Evolutionary conservation across 2,113 vertebrate species (phyloP).

Genomic region (Benitochromis conjunctus): DNA sequence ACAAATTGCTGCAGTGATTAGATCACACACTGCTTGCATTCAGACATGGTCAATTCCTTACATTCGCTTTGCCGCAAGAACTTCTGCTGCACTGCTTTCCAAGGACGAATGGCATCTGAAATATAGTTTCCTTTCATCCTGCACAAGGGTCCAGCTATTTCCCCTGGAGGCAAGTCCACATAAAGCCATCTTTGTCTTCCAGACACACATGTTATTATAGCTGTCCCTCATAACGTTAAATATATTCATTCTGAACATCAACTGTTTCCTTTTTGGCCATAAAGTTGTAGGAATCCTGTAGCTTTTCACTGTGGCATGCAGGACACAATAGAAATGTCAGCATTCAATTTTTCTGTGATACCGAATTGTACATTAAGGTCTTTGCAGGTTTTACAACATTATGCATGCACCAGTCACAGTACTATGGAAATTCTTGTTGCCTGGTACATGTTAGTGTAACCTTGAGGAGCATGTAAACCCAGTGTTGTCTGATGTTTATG

Average conservation of each 20-base stretch:
- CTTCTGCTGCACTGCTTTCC: constrained; percentile 30
- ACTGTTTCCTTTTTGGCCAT: constrained; percentile 43
- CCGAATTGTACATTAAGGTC: background rate
- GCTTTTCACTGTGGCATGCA: constrained; percentile 10
- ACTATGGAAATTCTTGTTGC: background rate
- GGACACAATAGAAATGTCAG: background rate
- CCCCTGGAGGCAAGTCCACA: constrained; percentile 52
- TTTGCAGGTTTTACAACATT: background rate
- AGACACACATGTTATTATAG: constrained; percentile 59
- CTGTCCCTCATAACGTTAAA: constrained; percentile 55
- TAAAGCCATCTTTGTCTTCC: constrained; percentile 62
- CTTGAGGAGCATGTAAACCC: background rate
- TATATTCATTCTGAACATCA: constrained; percentile 44
- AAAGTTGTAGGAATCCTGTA: constrained; percentile 4
- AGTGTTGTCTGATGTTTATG: background rate
- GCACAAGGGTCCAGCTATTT: constrained; percentile 18
- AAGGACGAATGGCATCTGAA: constrained; percentile 42
- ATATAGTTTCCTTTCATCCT: constrained; percentile 50
- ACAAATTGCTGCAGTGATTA: background rate
- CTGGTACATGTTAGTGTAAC: background rate
- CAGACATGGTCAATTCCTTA: constrained; percentile 6
- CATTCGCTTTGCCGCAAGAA: constrained; percentile 18
- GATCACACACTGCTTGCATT: constrained; percentile 9
- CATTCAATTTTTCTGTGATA: background rate
- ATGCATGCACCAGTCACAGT: background rate